Evolutionary conservation across 2,888 invertebrate genomes (phyloP).

Genomic region (Trachelus iudaicus): DNA sequence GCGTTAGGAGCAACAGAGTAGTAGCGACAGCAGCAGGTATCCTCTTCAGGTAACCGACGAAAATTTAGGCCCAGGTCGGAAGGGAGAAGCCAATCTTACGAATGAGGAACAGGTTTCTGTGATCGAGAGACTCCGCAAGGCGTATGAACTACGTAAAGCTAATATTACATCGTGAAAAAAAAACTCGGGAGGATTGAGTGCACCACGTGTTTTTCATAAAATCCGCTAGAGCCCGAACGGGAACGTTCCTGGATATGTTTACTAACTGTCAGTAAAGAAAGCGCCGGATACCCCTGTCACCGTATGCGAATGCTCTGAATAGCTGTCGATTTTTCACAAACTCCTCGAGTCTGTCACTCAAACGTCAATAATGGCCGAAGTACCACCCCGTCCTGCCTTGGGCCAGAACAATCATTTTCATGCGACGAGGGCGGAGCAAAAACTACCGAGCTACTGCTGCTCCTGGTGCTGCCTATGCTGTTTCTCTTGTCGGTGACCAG

Average conservation of each 20-base stretch:
- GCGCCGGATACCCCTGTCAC: constrained; percentile 15
- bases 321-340: constrained; percentile 32
- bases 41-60: not conserved
- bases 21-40: not conserved
- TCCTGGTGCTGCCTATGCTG: constrained; percentile 36
- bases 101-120: not conserved
- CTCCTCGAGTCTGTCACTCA: constrained; percentile 41
- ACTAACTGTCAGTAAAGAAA: constrained; percentile 49
- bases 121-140: not conserved
- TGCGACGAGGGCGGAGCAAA: constrained; percentile 47
- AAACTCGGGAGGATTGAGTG: not conserved
- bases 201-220: constrained; percentile 19
- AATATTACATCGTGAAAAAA: not conserved
- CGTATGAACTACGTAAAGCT: not conserved
- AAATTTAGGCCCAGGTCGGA: not conserved
- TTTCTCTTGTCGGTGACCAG: constrained; percentile 53
- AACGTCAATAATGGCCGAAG: constrained; percentile 42
- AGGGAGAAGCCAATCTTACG: not conserved
- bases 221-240: constrained; percentile 15
- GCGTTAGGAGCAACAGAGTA: not conserved
- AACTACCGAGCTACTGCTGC: constrained; percentile 36
- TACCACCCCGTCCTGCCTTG: constrained; percentile 17
- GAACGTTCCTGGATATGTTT: constrained; percentile 36
- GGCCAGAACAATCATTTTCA: constrained; percentile 43
- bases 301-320: constrained; percentile 20